Base-by-base conservation (phyloP, 2,888 invertebrate species). In the Drosophila maculinotata region DNA sequence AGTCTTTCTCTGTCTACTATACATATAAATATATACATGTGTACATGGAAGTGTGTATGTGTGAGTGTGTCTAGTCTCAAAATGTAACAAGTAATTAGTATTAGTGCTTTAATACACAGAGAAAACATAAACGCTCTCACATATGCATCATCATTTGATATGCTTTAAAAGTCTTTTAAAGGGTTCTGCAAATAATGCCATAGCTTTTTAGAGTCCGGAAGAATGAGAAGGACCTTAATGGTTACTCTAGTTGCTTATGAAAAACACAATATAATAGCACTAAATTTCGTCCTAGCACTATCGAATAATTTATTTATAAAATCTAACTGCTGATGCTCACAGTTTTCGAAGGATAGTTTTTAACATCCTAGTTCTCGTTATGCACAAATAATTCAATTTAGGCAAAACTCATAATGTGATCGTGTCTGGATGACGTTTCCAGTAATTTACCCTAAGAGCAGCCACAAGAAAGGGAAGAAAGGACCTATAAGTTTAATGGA, bases 31-130 rank as follows among this genome's bases (percentile, higher is more conserved):
- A n/a, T n/a, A n/a, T n/a, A n/a, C n/a, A n/a, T n/a, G n/a, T n/a
- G n/a, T n/a, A n/a, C n/a, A n/a, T n/a, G n/a, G n/a, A n/a, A n/a
- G 26, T 59, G 41, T 35, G 15, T 59, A 10, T 41, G 48, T 41
- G 14, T 25, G 30, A 31, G 42, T 49, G 12, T 58, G 31, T 63
- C 53, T 39, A 53, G 52, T 39, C 54, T 58, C 67, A 39, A 60
- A 76, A 57, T 68, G 72, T 72, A 75, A 72, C 75, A 72, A 79
- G 82, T 82, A 82, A 79, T 82, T 79, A 76, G 76, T 65, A 76
- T 69, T 62, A 69, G 70, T 76, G 69, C 69, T 68, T 66, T 63
- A 70, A 54, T 49, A 51, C 17, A 54, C 30, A 38, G 26, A 17
- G 20, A 36, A 31, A 30, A 51, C 31, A 41, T 36, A 52, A 33